Base-by-base conservation (phyloP, 1,140 invertebrate genomes). In the Oscheius sp. region DNA sequence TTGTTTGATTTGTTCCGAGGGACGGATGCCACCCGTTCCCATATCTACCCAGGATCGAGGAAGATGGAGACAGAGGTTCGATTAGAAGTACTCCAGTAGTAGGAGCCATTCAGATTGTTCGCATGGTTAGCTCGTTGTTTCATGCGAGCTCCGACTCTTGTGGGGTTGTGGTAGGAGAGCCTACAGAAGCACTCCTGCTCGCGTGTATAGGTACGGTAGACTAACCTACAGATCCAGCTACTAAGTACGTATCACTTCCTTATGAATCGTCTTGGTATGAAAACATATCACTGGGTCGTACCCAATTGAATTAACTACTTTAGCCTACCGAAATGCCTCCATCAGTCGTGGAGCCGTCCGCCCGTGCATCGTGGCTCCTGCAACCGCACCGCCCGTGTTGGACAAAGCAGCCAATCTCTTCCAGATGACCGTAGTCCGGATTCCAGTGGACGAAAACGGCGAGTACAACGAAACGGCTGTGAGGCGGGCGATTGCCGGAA, bases 41-140 rank as follows among this genome's bases (percentile, higher is more conserved):
- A 98, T 85, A 87, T 97, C 10, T 99, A 98, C 85, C 94, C 74
- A 18, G 74, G 74, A 55, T 42, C 46, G 10, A 32, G 74, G 77
- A 97, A 97, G 88, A 97, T 99, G 94, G 97, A 99, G 87, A 92
- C 95, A 0, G 96, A 99, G 87, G 89, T 99, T 13, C 31, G 26
- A 32, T 10, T 63, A 15, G 20, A 15, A 0, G 7, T 58, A 15
- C 23, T 45, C 15, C 42, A 45, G 23, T 45, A 0, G 23, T 45
- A 23, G 10, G 15, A 59, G 20, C 13, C 13, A 23, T 63, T 32
- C 61, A 63, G 31, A 59, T 73, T 42, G 91, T 99, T 0, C 88
- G 91, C 74, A 97, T 97, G 88, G 88, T 90, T 18, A 90, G 90
- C 77, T 88, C 88, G 66, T 86, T 99, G 55, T 99, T 96, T 85